A percentile compares a stretch with the other conserved stretches of the same genome.
phyloP scores from a whole-genome alignment of 2,797 vertebrate species.

The Enteromius anoplus region DNA sequence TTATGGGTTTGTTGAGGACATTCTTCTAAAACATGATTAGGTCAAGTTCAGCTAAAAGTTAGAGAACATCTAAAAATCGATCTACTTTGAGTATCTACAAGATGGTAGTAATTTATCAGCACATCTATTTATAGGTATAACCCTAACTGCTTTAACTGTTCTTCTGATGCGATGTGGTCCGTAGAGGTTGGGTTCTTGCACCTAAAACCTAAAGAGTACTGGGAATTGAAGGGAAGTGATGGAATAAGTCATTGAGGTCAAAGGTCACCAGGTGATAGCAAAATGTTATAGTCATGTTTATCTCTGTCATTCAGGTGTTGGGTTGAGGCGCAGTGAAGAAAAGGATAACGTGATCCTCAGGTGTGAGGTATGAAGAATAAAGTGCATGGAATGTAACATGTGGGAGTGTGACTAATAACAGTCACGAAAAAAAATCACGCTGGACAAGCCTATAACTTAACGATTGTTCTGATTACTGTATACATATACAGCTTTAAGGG shows the following conservation, averaged over 20 bases:
- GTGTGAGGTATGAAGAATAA: neutral
- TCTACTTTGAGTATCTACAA: neutral
- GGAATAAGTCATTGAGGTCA: neutral
- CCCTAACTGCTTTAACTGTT: neutral
- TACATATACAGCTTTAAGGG: neutral
- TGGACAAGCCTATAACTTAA: neutral
- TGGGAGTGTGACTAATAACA: neutral
- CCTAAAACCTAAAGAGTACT: neutral
- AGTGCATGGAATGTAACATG: constrained; percentile 13
- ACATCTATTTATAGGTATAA: neutral
- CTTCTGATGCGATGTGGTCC: neutral
- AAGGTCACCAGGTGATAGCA: constrained; percentile 4
- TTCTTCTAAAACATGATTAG: neutral
- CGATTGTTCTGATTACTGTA: neutral
- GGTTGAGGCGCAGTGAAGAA: neutral
- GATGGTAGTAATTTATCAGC: neutral
- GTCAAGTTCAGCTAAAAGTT: neutral
- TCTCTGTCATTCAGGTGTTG: neutral
- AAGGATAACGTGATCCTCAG: neutral
- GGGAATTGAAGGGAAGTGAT: neutral
- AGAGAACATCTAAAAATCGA: neutral
- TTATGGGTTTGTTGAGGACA: neutral
- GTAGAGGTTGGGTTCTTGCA: neutral
- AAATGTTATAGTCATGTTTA: neutral
- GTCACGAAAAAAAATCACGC: neutral